These are phyloP conservation scores for Cossypha heuglini DNA, from an alignment of 2,797 vertebrate genomes.

Conservation along the genomic window DNA sequence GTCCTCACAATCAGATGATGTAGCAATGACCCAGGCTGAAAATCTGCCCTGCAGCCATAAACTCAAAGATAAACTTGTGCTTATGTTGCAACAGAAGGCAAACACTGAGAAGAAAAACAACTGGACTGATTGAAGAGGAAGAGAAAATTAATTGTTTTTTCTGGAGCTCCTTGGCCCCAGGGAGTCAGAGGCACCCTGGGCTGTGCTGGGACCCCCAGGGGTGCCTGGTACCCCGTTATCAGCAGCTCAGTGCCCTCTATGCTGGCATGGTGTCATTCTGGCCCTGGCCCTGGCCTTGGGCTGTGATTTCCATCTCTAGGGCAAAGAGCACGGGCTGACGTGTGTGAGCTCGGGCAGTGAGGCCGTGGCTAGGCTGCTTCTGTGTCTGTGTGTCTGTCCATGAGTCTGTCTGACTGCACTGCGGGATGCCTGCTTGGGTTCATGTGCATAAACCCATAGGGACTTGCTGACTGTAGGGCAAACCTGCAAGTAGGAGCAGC, in stretches of 20 bases:
- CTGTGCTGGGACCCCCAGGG: background rate
- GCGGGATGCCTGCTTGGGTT: background rate
- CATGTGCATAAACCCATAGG: background rate
- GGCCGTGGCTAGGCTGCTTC: rapidly evolving
- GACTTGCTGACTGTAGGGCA: background rate
- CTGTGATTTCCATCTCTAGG: rapidly evolving
- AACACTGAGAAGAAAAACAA: background rate
- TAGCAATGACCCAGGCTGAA: background rate
- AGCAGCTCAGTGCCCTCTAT: rapidly evolving
- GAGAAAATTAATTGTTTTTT: background rate
- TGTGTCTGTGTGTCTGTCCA: background rate
- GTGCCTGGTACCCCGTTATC: rapidly evolving
- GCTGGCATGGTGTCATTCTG: rapidly evolving
- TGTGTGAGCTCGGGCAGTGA: rapidly evolving
- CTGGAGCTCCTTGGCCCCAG: rapidly evolving
- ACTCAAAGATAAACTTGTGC: background rate
- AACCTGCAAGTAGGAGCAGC: background rate
- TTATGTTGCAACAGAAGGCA: background rate
- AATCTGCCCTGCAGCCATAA: background rate
- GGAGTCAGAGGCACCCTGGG: rapidly evolving
- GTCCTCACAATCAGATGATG: rapidly evolving
- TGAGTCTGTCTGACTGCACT: background rate
- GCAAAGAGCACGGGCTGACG: rapidly evolving
- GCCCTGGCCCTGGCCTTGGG: background rate
- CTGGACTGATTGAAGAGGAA: too few relatives aligned